These are phyloP conservation scores for Lasioglossum villosulum DNA, from an alignment of 2,888 invertebrate species.

Conservation along the genomic window DNA sequence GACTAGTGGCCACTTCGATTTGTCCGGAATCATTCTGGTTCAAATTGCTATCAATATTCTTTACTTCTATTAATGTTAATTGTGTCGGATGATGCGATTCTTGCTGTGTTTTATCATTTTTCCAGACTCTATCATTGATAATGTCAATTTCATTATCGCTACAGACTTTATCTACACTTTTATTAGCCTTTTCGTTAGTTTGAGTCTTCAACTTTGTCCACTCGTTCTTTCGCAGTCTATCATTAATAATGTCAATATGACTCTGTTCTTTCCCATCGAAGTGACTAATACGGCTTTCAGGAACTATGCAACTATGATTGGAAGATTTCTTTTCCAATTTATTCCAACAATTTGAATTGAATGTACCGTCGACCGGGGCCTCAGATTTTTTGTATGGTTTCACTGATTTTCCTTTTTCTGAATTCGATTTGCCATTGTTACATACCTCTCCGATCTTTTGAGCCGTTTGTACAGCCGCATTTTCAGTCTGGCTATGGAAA, in stretches of 20 bases:
- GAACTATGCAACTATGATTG: slow-evolving; percentile 32
- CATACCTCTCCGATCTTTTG: slow-evolving; percentile 49
- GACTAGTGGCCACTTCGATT: slow-evolving; percentile 77
- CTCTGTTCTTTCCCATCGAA: slow-evolving; percentile 57
- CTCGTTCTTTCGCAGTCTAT: slow-evolving; percentile 81
- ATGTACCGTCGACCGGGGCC: slow-evolving; percentile 48
- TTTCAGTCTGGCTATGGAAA: slow-evolving; percentile 59
- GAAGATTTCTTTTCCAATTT: slow-evolving; percentile 60
- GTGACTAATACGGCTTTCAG: slow-evolving; percentile 44
- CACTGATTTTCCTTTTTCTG: slow-evolving; percentile 59
- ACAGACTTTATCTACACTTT: slow-evolving; percentile 51
- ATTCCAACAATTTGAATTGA: slow-evolving; percentile 52
- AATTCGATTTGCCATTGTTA: slow-evolving; percentile 47
- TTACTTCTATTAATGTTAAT: slow-evolving; percentile 80
- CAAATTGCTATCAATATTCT: slow-evolving; percentile 73
- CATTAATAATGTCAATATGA: slow-evolving; percentile 81
- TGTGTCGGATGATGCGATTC: slow-evolving; percentile 58
- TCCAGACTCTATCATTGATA: slow-evolving; percentile 82
- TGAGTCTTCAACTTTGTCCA: slow-evolving; percentile 76
- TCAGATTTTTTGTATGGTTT: slow-evolving; percentile 63
- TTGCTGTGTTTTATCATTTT: slow-evolving; percentile 66
- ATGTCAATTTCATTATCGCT: slow-evolving; percentile 78
- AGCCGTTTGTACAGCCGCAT: slow-evolving; percentile 33
- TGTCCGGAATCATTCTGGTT: slow-evolving; percentile 69
- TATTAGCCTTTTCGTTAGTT: slow-evolving; percentile 39